Conservation (phyloP, 2,797 vertebrate species). For the Spinus olivaceus region DNA sequence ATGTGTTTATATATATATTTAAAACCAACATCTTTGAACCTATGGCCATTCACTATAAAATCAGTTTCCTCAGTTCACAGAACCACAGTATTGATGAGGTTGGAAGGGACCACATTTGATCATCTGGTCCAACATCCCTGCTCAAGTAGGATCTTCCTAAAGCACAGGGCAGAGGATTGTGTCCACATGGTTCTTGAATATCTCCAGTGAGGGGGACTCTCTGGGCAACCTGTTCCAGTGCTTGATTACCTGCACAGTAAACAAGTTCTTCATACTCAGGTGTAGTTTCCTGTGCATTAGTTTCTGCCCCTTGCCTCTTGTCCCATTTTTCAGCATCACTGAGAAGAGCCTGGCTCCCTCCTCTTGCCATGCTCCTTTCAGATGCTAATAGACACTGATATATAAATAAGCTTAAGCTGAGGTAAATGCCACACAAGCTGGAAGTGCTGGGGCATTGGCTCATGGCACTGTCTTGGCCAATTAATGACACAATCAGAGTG, state of each 20-base stretch:
- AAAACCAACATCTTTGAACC: background rate
- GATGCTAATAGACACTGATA: background rate
- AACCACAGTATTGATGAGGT: background rate
- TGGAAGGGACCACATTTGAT: background rate
- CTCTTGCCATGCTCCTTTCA: background rate
- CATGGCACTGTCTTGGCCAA: background rate
- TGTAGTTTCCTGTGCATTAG: background rate
- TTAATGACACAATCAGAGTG: rapidly evolving
- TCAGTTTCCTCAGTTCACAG: background rate
- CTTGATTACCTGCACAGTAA: background rate
- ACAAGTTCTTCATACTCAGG: background rate
- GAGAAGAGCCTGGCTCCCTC: background rate
- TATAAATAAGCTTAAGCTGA: background rate
- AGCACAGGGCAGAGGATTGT: background rate
- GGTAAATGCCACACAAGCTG: background rate
- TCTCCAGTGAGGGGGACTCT: background rate
- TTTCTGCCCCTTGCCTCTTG: background rate
- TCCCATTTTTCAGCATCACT: background rate
- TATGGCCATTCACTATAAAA: background rate
- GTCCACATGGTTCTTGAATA: background rate
- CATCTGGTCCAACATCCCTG: background rate
- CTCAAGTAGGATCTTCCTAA: background rate
- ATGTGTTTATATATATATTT: no score
- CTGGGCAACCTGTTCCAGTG: background rate
- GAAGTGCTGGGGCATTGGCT: background rate